Evolutionary conservation across 2,888 invertebrate species (phyloP).

Genomic region (Rutpela maculata): DNA sequence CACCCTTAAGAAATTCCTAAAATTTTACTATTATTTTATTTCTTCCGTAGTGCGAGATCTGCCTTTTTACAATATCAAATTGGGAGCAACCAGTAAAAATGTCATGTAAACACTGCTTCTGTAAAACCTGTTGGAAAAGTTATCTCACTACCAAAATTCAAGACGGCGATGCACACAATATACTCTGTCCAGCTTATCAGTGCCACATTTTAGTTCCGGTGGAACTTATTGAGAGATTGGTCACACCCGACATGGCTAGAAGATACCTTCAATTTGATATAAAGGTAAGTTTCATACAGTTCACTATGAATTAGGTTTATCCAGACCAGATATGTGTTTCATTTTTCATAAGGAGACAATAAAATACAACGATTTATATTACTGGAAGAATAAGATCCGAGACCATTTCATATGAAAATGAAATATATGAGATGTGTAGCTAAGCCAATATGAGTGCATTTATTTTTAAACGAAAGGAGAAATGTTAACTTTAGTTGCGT

Average conservation of each 20-base stretch:
- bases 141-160: constrained; percentile 81
- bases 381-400: no score
- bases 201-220: constrained; percentile 81
- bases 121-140: constrained; percentile 80
- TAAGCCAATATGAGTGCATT: no score
- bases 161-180: constrained; percentile 81
- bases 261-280: constrained; percentile 83
- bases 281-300: constrained; percentile 73
- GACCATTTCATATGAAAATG: no score
- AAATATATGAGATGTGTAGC: no score
- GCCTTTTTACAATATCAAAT: constrained; percentile 74
- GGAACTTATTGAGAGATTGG: constrained; percentile 80
- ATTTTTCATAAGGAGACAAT: no score
- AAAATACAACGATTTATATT: no score
- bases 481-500: no score
- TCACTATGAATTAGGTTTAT: background rate
- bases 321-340: no score
- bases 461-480: no score
- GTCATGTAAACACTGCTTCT: constrained; percentile 80
- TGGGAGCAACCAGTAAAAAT: constrained; percentile 76
- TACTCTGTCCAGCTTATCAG: constrained; percentile 80
- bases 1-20: no score
- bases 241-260: constrained; percentile 80
- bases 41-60: constrained; percentile 77
- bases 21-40: background rate